Base-by-base conservation (phyloP, 2,888 invertebrate genomes). In the Erebia aethiops region DNA sequence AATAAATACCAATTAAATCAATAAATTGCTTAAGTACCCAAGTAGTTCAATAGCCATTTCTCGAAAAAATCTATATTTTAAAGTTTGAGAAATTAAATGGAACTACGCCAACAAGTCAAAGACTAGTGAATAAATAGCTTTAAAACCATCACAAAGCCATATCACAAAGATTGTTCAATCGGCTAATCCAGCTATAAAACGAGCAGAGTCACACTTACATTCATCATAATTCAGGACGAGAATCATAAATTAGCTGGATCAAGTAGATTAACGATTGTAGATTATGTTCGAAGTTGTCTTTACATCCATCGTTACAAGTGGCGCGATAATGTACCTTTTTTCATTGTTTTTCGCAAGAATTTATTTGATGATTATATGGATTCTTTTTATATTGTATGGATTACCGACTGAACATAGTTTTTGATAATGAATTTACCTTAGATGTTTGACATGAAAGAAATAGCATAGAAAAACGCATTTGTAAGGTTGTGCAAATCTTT, bases 211-310 rank as follows among this genome's bases (percentile, higher is more conserved):
- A 21, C 49, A 46, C 8, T 61, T 46, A 46, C 46, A 46, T 46
- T 46, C 16, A 21, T 62, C 62, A 49, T 62, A 62, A 62, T 14
- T 46, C 14, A 35, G 13, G 46, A 18, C 65, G 67, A 64, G 26
- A 46, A 49, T 73, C 73, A 73, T 73, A 71, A 73, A 73, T 73
- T 57, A 62, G 60, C 52, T 35, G 58, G 52, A 73, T 71, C 46
- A 62, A 66, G 71, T 69, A 35, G 65, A 71, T 71, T 71, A 71
- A 71, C 69, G 68, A 57, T 57, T 43, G 71, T 21, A 67, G 18
- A 65, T 73, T 62, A 71, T 71, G 69, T 71, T 52, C 65, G 10
- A 74, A 72, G 70, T 72, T 68, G 46, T 68, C 62, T 68, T 74
- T 65, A 72, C 69, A 60, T 70, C 72, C 65, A 16, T 66, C 58